Evolutionary conservation across 2,888 invertebrate species (phyloP).

Genomic region (Caenorhabditis parvicauda): DNA sequence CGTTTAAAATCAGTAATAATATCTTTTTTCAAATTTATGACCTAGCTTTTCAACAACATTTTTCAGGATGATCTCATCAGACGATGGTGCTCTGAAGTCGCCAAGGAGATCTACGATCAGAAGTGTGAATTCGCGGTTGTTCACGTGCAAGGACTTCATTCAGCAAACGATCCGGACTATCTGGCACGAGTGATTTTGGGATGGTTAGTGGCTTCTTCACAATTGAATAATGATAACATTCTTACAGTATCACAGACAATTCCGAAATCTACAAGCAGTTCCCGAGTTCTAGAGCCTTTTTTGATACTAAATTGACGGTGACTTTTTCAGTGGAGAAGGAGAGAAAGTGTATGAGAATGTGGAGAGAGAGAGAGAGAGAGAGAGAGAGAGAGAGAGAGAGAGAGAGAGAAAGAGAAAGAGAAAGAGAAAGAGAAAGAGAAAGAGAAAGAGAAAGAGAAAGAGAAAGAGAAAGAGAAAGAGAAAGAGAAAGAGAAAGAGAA

Average conservation of each 20-base stretch:
- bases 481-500: too few relatives aligned
- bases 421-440: too few relatives aligned
- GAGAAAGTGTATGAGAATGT: too few relatives aligned
- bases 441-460: too few relatives aligned
- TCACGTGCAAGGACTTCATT: conserved; percentile 44
- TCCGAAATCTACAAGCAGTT: conserved; percentile 38
- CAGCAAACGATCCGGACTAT: conserved; percentile 37
- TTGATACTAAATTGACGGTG: conserved; percentile 44
- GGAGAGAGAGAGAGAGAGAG: too few relatives aligned
- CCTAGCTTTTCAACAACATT: neutral
- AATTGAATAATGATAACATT: neutral
- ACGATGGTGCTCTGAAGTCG: conserved; percentile 41
- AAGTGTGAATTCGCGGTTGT: conserved; percentile 44
- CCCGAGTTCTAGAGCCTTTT: conserved; percentile 37
- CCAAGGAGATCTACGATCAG: conserved; percentile 49
- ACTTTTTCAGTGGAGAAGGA: too few relatives aligned
- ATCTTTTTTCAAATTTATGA: neutral
- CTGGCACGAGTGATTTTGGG: conserved; percentile 32
- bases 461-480: too few relatives aligned
- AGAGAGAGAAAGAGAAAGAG: too few relatives aligned
- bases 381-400: too few relatives aligned
- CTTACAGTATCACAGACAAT: conserved; percentile 39
- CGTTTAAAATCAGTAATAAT: neutral
- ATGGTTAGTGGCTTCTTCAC: conserved; percentile 17
- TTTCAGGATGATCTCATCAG: conserved; percentile 35